These are phyloP conservation scores for Tachyglossus aculeatus DNA, from an alignment of 2,797 vertebrate species.

Conservation along the genomic window DNA sequence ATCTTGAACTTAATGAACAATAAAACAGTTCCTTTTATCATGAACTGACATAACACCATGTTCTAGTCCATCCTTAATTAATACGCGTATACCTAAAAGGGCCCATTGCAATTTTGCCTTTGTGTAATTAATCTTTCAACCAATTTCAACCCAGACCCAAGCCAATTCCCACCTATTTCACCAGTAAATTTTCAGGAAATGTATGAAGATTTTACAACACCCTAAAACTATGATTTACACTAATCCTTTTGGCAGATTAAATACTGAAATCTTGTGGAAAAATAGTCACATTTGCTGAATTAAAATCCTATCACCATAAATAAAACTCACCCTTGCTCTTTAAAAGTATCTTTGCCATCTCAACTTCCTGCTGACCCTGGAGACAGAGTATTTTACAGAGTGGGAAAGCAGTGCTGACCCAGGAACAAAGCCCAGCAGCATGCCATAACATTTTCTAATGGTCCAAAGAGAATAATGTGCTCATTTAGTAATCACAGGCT, in stretches of 20 bases:
- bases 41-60: too few species aligned
- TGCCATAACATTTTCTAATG: neutral
- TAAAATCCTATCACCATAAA: neutral
- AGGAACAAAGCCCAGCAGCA: neutral
- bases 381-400: neutral
- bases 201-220: neutral
- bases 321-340: neutral
- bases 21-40: too few species aligned
- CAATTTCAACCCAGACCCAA: too few species aligned
- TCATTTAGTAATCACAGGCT: neutral
- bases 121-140: too few species aligned
- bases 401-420: neutral
- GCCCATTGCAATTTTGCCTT: too few species aligned
- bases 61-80: too few species aligned
- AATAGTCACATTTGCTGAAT: neutral
- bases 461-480: neutral
- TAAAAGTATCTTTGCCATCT: neutral
- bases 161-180: neutral
- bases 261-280: too few species aligned
- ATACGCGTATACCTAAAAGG: too few species aligned
- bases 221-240: neutral
- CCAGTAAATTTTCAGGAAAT: neutral
- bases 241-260: too few species aligned
- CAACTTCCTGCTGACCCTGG: neutral
- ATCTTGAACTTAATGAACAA: too few species aligned